phyloP scores from a whole-genome alignment of 1,140 invertebrate species.

The Drosophila sturtevanti region DNA sequence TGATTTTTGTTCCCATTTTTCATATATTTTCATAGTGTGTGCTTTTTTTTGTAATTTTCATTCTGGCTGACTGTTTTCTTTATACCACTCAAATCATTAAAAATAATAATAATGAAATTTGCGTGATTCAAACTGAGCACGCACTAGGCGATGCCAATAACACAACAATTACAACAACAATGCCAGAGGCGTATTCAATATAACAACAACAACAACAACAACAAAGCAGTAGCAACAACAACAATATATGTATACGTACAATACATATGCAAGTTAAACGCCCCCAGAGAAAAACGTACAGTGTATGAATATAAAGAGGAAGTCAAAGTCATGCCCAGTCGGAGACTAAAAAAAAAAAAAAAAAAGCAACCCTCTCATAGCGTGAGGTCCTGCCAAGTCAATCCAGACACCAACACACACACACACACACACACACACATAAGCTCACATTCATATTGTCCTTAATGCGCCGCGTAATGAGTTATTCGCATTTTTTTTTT shows the following conservation, averaged over 20 bases:
- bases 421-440: constrained; percentile 21
- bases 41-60: constrained; percentile 5
- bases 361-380: constrained; percentile 65
- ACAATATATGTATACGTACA: constrained; percentile 22
- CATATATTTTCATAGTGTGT: constrained; percentile 1
- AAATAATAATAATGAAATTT: constrained; percentile 80
- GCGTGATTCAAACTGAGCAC: constrained; percentile 76
- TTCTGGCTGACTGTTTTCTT: constrained; percentile 8
- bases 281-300: constrained; percentile 42
- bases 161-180: constrained; percentile 42
- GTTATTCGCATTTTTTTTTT: constrained; percentile 79
- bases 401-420: constrained; percentile 24
- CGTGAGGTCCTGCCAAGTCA: constrained; percentile 48
- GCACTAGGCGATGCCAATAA: constrained; percentile 76
- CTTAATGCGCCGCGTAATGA: constrained; percentile 79
- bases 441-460: constrained; percentile 50
- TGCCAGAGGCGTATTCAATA: constrained; percentile 66
- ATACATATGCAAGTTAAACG: constrained; percentile 70
- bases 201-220: constrained; percentile 42
- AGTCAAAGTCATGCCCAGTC: constrained; percentile 74
- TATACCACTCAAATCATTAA: constrained; percentile 78
- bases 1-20: not conserved
- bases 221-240: constrained; percentile 27
- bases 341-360: constrained; percentile 34
- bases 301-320: constrained; percentile 44